Base-by-base conservation (phyloP, 2,888 invertebrate species). In the Augiades crinisus region DNA sequence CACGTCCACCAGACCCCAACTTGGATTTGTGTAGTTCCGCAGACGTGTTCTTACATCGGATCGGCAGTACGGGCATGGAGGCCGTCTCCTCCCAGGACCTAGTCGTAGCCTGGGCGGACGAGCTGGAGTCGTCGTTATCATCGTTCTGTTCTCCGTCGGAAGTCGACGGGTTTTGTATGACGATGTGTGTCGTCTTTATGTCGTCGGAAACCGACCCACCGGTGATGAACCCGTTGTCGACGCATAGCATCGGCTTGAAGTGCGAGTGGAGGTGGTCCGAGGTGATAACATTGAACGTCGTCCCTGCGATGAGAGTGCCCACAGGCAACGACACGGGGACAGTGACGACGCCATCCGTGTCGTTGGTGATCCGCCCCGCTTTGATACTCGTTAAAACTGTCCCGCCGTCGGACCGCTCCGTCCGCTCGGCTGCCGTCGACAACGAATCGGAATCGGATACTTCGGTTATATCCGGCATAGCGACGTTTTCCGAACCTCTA, bases 1-100 rank as follows among this genome's bases (percentile, higher is more conserved):
- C 98, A 52, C 98, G 91, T 1, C 97, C 97, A 1, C 98, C 98
- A 10, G 97, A 98, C 0, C 97, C 97, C 75, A 98, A 95, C 64
- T 95, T 93, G 58, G 91, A 92, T 81, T 98, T 98, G 78, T 96
- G 95, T 5, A 98, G 87, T 73, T 98, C 98, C 3, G 98, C 98
- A 60, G 96, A 96, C 5, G 96, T 96, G 71, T 95, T 96, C 84
- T 98, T 98, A 75, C 98, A 98, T 37, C 98, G 75, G 14, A 90
- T 78, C 0, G 90, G 87, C 56, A 98, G 87, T 21, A 98, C 91
- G 2, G 96, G 95, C 88, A 94, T 92, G 74, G 91, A 94, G 1
- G 95, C 95, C 10, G 96, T 95, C 75, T 95, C 95, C 14, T 92
- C 91, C 95, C 95, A 95, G 1, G 92, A 90, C 1, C 91, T 90